phyloP scores from a whole-genome alignment of 2,113 vertebrate species.

The Panurus biarmicus region DNA sequence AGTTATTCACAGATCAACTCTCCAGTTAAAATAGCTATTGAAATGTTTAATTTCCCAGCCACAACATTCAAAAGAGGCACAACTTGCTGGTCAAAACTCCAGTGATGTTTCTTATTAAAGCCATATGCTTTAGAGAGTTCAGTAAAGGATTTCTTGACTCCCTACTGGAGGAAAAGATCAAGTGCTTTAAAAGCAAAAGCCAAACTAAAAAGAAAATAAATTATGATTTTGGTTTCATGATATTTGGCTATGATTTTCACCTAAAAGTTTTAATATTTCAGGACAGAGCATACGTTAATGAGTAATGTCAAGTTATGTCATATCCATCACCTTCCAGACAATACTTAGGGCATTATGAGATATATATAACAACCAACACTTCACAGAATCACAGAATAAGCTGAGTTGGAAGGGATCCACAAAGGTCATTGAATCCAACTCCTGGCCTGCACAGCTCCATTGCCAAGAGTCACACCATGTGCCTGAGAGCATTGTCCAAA shows the following conservation, averaged over 20 bases:
- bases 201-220: neutral
- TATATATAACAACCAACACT: neutral
- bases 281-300: neutral
- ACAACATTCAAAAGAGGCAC: neutral
- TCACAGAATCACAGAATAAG: neutral
- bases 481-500: neutral
- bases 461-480: neutral
- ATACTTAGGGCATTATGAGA: neutral
- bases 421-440: neutral
- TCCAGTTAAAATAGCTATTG: neutral
- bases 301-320: neutral
- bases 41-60: constrained; percentile 18
- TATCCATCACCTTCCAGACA: neutral
- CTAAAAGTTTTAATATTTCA: neutral
- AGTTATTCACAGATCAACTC: neutral
- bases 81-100: neutral
- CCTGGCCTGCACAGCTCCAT: neutral
- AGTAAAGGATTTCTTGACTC: neutral
- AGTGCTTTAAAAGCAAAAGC: neutral
- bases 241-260: neutral
- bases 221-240: neutral
- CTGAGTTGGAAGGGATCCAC: neutral
- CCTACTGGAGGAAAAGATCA: neutral
- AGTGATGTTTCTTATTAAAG: neutral
- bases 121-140: neutral